Base-by-base conservation (phyloP, 2,888 invertebrate genomes). In the Augochlorella aurata region DNA sequence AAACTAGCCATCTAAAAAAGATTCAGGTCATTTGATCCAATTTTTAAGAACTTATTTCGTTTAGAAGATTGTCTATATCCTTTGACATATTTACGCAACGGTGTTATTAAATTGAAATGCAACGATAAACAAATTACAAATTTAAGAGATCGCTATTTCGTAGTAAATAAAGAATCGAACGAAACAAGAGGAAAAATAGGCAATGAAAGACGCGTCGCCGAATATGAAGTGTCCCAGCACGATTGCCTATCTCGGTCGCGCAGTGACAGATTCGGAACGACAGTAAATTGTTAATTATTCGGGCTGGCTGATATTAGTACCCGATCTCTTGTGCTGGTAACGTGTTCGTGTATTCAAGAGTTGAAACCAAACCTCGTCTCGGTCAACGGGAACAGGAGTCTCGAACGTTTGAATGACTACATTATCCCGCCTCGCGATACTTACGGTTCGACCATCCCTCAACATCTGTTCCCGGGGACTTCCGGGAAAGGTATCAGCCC, bases 401-500 rank as follows among this genome's bases (percentile, higher is more conserved):
- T 58, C 47, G 44, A 69, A 38, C 58, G 63, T 79, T 79, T 66
- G 70, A 74, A 83, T 63, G 82, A 77, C 73, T 76, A 47, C 24
- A 77, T 83, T 79, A 79, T 67, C 52, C 66, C 16, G 24, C 44
- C 44, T 44, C 52, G 44, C 18, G 66, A 61, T 78, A 75, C 69
- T 79, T 74, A 74, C 70, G 49, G 73, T 77, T 71, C 69, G 58
- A 74, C 77, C 77, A 77, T 84, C 83, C 72, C 80, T 83, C 80
- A 72, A 80, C 80, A 81, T 74, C 77, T 75, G 83, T 52, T 69
- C 77, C 52, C 61, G 44, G 65, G 44, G 58, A 77, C 74, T 83
- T 75, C 77, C 84, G 80, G 71, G 16, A 66, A 73, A 84, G 84
- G 84, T 80, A 83, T 84, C 83, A 80, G 72, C 80, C 49, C 77